Evolutionary conservation across 2,113 vertebrate genomes (phyloP).

Genomic region (Sphaerodactylus townsendi): DNA sequence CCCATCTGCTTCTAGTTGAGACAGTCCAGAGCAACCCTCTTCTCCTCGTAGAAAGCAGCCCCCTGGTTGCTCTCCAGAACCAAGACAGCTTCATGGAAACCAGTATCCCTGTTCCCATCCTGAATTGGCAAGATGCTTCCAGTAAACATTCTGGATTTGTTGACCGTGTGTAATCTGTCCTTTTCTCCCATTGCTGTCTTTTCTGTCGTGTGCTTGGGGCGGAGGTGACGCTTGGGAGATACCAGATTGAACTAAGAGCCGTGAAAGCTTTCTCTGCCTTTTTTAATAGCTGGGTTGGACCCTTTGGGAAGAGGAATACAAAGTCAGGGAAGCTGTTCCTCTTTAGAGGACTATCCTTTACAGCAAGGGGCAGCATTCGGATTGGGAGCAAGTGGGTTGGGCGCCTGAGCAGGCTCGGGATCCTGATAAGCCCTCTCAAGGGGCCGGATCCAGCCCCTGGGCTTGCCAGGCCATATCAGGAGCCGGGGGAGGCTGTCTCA

Average conservation of each 20-base stretch:
- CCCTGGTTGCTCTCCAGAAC: conserved; percentile 77
- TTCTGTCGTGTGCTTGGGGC: conserved; percentile 43
- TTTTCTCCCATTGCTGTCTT: conserved; percentile 50
- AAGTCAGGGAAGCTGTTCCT: not conserved
- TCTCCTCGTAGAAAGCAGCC: conserved; percentile 87
- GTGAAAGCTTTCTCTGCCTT: conserved; percentile 57
- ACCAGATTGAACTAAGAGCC: conserved; percentile 26
- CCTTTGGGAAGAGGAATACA: not conserved
- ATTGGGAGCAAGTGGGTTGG: too few species aligned
- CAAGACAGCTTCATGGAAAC: conserved; percentile 93
- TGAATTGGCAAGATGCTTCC: conserved; percentile 91
- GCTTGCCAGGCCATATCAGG: too few species aligned
- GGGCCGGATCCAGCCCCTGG: too few species aligned
- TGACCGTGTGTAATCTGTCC: conserved; percentile 93
- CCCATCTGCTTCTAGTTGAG: conserved; percentile 84
- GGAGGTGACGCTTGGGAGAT: conserved; percentile 12
- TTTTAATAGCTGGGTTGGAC: not conserved
- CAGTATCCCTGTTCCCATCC: conserved; percentile 91
- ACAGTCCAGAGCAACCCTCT: conserved; percentile 94
- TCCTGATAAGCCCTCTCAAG: too few species aligned
- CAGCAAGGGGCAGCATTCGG: too few species aligned
- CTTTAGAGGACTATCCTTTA: not conserved
- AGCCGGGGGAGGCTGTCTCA: too few species aligned
- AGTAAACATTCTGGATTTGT: conserved; percentile 83
- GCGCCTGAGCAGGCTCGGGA: too few species aligned